Evolutionary conservation across 2,113 vertebrate genomes (phyloP).

Genomic region (Edolisoma coerulescens): DNA sequence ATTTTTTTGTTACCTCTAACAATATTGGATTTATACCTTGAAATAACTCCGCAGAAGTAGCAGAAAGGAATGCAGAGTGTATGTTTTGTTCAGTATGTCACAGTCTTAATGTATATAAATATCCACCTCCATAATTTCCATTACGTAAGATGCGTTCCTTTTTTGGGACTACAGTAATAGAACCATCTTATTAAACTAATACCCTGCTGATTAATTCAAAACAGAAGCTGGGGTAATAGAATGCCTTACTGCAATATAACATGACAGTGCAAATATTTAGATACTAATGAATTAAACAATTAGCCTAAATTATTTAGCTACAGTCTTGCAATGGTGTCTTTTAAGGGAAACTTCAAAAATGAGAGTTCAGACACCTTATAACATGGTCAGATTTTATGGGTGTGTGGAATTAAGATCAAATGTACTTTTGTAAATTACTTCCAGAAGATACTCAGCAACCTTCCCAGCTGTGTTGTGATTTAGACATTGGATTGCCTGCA

Average conservation of each 20-base stretch:
- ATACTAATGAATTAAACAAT: background rate
- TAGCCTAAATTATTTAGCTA: background rate
- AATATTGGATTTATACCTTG: background rate
- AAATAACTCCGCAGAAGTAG: constrained; percentile 23
- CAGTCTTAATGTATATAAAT: constrained; percentile 40
- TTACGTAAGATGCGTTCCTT: constrained; percentile 28
- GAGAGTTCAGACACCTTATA: background rate
- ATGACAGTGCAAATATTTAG: background rate
- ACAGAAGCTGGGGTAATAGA: constrained; percentile 13
- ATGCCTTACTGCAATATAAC: background rate
- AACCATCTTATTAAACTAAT: constrained; percentile 7
- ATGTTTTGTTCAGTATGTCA: constrained; percentile 34
- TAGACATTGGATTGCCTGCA: background rate
- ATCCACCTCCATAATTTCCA: constrained; percentile 39
- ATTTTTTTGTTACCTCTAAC: background rate
- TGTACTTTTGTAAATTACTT: background rate
- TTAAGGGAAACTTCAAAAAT: background rate
- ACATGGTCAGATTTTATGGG: background rate
- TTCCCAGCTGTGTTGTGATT: background rate
- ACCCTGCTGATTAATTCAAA: constrained; percentile 20
- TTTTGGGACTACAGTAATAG: constrained; percentile 4
- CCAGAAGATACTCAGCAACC: background rate
- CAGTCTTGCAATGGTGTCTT: background rate
- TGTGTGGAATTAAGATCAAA: background rate
- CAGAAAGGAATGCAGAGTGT: constrained; percentile 2